phyloP scores from a whole-genome alignment of 2,888 invertebrate genomes.

The Chloroclystis v-ata region DNA sequence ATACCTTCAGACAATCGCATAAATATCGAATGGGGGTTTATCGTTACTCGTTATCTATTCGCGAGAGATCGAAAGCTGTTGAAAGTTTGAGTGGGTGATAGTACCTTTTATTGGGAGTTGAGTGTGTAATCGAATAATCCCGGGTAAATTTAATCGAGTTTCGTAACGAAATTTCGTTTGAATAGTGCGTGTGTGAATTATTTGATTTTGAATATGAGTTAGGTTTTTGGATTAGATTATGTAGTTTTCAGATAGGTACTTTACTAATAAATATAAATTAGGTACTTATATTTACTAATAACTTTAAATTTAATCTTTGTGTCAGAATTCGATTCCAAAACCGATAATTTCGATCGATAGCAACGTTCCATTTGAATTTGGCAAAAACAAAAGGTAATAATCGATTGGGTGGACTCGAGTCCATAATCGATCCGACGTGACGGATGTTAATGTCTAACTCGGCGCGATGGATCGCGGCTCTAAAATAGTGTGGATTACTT shows the following conservation, averaged over 20 bases:
- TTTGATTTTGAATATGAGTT: neutral
- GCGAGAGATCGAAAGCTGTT: slow-evolving; percentile 51
- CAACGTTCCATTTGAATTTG: neutral
- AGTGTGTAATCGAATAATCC: slow-evolving; percentile 26
- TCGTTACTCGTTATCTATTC: slow-evolving; percentile 58
- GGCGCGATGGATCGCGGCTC: slow-evolving; percentile 28
- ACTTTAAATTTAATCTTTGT: too few species aligned
- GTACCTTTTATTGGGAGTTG: slow-evolving; percentile 35
- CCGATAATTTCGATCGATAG: too few species aligned
- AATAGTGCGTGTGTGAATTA: slow-evolving; percentile 13
- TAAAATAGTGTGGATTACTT: slow-evolving; percentile 33
- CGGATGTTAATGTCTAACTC: slow-evolving; percentile 31
- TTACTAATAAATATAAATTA: too few species aligned
- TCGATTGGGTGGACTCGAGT: slow-evolving; percentile 21
- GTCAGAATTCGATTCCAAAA: too few species aligned
- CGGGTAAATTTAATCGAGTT: slow-evolving; percentile 23
- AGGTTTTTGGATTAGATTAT: neutral
- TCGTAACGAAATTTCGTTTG: slow-evolving; percentile 15
- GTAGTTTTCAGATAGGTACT: too few species aligned
- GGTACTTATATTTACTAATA: too few species aligned
- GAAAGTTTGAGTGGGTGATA: slow-evolving; percentile 52
- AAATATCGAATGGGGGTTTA: slow-evolving; percentile 61
- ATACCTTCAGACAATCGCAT: slow-evolving; percentile 66
- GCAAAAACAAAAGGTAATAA: slow-evolving; percentile 13
- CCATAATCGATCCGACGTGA: slow-evolving; percentile 29